Conservation (phyloP, 1,140 invertebrate species). For the Temnothorax nylanderi region DNA sequence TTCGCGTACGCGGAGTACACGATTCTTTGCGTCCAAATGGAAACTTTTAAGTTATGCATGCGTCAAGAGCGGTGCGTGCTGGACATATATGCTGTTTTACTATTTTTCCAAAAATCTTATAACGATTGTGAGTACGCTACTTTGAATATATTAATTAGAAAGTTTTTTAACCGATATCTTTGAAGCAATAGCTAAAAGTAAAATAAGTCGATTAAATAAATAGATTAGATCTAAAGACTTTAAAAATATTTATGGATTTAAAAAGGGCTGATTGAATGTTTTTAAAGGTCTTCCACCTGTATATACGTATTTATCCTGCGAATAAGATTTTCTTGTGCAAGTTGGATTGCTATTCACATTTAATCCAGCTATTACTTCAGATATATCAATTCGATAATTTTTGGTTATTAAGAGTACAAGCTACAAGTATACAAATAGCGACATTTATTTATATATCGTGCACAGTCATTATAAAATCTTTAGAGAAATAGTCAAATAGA, state of each 20-base stretch:
- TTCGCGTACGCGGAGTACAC: neutral
- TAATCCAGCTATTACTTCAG: neutral
- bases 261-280: neutral
- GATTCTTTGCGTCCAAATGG: neutral
- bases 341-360: neutral
- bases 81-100: neutral
- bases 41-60: neutral
- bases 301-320: neutral
- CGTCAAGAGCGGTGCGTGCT: neutral
- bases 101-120: neutral
- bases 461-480: neutral
- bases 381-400: neutral
- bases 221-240: neutral
- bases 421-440: neutral
- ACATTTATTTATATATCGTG: neutral
- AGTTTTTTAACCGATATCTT: neutral
- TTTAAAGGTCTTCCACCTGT: neutral
- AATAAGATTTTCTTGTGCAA: constrained; percentile 8
- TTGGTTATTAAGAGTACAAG: neutral
- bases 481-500: neutral
- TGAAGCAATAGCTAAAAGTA: neutral
- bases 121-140: neutral
- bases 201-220: neutral
- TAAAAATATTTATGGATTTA: neutral
- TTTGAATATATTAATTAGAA: neutral